Conservation (phyloP, 92 coral and sea anemone genomes). For the Pocillopora grandis region DNA sequence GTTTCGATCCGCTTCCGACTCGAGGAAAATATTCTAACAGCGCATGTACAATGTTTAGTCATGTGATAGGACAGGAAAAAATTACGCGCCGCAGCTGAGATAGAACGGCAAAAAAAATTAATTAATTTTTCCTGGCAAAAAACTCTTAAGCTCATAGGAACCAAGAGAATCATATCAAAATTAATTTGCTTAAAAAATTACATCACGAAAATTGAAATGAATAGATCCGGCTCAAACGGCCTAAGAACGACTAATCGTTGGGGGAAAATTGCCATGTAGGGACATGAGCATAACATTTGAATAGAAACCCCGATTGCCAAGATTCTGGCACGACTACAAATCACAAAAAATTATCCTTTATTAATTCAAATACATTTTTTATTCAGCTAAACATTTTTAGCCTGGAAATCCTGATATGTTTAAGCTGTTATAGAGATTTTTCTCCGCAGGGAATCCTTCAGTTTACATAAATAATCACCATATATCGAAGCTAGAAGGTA, state of each 20-base stretch:
- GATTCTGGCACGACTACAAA: too few relatives aligned
- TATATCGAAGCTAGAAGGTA: not conserved
- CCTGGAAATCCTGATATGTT: not conserved
- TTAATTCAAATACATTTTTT: too few relatives aligned
- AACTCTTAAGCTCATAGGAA: not conserved
- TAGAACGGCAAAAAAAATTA: not conserved
- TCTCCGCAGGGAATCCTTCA: not conserved
- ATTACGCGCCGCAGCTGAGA: slow-evolving; percentile 30
- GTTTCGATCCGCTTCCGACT: slow-evolving; percentile 56
- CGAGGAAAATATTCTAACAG: slow-evolving; percentile 65
- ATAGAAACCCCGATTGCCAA: too few relatives aligned
- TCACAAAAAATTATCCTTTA: too few relatives aligned
- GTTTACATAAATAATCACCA: not conserved
- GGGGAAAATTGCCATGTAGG: too few relatives aligned
- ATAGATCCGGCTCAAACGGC: too few relatives aligned
- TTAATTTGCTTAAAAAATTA: not conserved
- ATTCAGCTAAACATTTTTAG: too few relatives aligned
- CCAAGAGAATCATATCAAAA: not conserved
- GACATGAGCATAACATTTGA: too few relatives aligned
- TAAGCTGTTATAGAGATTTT: not conserved
- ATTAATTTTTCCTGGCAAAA: not conserved
- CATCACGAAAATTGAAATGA: too few relatives aligned
- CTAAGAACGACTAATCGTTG: too few relatives aligned
- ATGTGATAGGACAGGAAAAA: slow-evolving; percentile 52
- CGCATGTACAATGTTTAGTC: slow-evolving; percentile 79